Evolutionary conservation across 2,888 invertebrate genomes (phyloP).

Genomic region (Tetanocera ferruginea): DNA sequence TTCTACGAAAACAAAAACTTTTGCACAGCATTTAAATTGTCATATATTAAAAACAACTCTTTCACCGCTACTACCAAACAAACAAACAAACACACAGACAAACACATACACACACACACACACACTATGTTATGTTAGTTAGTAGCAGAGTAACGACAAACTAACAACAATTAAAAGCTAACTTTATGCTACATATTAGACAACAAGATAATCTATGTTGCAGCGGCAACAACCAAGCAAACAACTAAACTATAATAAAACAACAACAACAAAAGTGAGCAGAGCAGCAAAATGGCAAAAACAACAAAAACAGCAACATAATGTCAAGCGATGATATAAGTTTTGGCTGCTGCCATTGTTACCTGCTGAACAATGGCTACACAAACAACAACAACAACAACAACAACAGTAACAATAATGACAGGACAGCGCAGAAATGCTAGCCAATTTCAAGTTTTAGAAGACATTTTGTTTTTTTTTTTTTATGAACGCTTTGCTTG

Average conservation of each 20-base stretch:
- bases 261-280: background rate
- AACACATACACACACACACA: background rate
- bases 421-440: slow-evolving; percentile 14
- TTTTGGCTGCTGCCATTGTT: slow-evolving; percentile 25
- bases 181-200: slow-evolving; percentile 31
- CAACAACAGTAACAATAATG: background rate
- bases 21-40: slow-evolving; percentile 9
- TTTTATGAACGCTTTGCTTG: background rate
- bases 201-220: slow-evolving; percentile 20
- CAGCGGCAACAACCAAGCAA: background rate
- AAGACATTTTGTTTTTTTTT: slow-evolving; percentile 10
- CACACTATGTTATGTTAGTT: background rate
- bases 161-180: slow-evolving; percentile 16
- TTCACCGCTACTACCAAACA: too few relatives aligned
- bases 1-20: background rate
- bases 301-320: slow-evolving; percentile 1
- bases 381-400: background rate
- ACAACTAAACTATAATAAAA: background rate
- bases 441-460: slow-evolving; percentile 25
- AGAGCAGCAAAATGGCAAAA: background rate
- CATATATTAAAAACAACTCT: background rate
- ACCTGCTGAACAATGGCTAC: slow-evolving; percentile 32
- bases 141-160: background rate
- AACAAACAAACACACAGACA: background rate
- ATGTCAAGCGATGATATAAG: slow-evolving; percentile 17